These are phyloP conservation scores for Ruditapes philippinarum DNA, from an alignment of 1,140 invertebrate species.

Conservation along the genomic window DNA sequence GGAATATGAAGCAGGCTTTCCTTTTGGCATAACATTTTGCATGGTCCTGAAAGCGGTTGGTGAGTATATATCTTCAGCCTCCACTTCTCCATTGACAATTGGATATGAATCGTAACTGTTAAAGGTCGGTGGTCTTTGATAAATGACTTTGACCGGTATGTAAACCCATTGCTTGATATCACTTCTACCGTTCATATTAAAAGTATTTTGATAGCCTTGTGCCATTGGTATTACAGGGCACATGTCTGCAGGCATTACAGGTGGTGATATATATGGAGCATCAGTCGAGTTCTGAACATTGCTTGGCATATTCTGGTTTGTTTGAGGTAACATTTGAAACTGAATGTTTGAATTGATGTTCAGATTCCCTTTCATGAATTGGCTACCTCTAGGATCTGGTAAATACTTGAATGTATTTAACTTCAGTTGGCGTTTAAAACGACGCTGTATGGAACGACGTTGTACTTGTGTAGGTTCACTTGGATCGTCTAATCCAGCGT, in stretches of 20 bases:
- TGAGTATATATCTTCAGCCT: slow-evolving; percentile 75
- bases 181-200: slow-evolving; percentile 77
- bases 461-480: not conserved
- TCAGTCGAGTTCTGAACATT: slow-evolving; percentile 13
- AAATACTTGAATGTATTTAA: not conserved
- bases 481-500: slow-evolving; percentile 10
- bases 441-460: not conserved
- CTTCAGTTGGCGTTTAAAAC: not conserved
- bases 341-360: slow-evolving; percentile 21
- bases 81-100: slow-evolving; percentile 73
- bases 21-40: slow-evolving; percentile 28
- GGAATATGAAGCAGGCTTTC: slow-evolving; percentile 47
- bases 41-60: slow-evolving; percentile 42
- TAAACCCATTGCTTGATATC: slow-evolving; percentile 80
- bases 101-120: slow-evolving; percentile 75
- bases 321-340: not conserved
- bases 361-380: not conserved
- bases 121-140: slow-evolving; percentile 75
- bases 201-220: slow-evolving; percentile 77
- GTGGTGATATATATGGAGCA: not conserved
- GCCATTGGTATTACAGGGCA: slow-evolving; percentile 32
- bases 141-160: slow-evolving; percentile 79
- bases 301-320: not conserved
- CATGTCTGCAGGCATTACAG: not conserved
- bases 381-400: not conserved